phyloP scores from a whole-genome alignment of 2,113 vertebrate genomes.

The Zosterops japonicus region DNA sequence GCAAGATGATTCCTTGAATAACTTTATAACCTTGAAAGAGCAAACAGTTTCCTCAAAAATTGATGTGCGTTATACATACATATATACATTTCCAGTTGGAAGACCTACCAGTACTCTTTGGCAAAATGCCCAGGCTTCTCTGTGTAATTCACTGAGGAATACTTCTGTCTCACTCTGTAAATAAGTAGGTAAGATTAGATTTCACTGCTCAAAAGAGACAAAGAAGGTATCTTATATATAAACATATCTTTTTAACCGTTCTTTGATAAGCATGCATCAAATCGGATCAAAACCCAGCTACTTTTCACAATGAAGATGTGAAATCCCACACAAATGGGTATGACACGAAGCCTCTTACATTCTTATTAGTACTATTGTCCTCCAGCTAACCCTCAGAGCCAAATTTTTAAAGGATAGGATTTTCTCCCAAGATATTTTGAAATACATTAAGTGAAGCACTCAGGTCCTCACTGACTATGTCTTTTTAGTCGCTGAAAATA shows the following conservation, averaged over 20 bases:
- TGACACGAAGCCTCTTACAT: background rate
- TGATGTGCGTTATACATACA: background rate
- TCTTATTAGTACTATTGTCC: constrained; percentile 3
- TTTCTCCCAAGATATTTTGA: constrained; percentile 47
- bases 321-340: constrained; percentile 15
- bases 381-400: background rate
- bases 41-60: background rate
- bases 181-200: constrained; percentile 25
- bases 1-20: background rate
- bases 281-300: background rate
- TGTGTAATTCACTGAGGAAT: constrained; percentile 5
- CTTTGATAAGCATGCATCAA: constrained; percentile 1
- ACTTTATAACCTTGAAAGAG: background rate
- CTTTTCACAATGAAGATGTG: constrained; percentile 16
- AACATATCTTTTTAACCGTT: constrained; percentile 2
- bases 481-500: background rate
- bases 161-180: background rate
- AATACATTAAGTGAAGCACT: constrained; percentile 1
- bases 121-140: background rate
- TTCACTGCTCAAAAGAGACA: constrained; percentile 1
- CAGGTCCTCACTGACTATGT: background rate
- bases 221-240: constrained; percentile 1
- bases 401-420: constrained; percentile 39
- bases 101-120: background rate
- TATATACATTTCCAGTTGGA: background rate